Conservation (phyloP, 2,797 vertebrate genomes). For the Rhabdomys pumilio region DNA sequence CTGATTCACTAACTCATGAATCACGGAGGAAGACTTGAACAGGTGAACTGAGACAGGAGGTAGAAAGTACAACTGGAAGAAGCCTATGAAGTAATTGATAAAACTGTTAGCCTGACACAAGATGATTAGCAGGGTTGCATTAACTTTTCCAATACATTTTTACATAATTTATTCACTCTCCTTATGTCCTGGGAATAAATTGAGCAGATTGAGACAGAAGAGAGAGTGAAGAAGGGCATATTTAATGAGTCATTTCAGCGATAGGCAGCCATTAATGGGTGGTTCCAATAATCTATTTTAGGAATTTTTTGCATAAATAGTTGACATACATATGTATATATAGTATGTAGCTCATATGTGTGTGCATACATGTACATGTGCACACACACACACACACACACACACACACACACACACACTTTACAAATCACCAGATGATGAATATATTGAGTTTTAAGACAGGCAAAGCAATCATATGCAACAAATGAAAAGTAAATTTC, state of each 20-base stretch:
- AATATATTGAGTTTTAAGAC: conserved; percentile 54
- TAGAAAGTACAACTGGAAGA: conserved; percentile 40
- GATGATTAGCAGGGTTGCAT: conserved; percentile 60
- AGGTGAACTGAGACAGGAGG: not conserved
- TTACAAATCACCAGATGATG: conserved; percentile 30
- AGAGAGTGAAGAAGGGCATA: conserved; percentile 37
- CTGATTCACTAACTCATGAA: not conserved
- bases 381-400: not conserved
- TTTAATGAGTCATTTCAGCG: conserved; percentile 9
- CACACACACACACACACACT: not conserved
- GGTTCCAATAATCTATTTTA: conserved; percentile 46
- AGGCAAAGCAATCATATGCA: conserved; percentile 15
- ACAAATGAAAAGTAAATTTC: conserved; percentile 29
- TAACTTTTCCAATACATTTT: conserved; percentile 59
- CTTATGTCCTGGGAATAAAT: conserved; percentile 13
- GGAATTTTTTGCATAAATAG: conserved; percentile 69
- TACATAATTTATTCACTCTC: conserved; percentile 10
- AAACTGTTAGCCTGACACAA: not conserved
- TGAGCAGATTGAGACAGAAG: conserved; percentile 43
- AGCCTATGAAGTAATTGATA: conserved; percentile 10
- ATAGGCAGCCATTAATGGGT: not conserved
- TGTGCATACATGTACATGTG: not conserved
- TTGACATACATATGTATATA: not conserved
- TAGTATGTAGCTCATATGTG: not conserved
- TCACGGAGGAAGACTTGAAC: not conserved